Evolutionary conservation across 35 echinoderm and acorn worm species (phyloP), one percentile per base, ranked within the genome.

Genomic region (Patiria miniata): DNA sequence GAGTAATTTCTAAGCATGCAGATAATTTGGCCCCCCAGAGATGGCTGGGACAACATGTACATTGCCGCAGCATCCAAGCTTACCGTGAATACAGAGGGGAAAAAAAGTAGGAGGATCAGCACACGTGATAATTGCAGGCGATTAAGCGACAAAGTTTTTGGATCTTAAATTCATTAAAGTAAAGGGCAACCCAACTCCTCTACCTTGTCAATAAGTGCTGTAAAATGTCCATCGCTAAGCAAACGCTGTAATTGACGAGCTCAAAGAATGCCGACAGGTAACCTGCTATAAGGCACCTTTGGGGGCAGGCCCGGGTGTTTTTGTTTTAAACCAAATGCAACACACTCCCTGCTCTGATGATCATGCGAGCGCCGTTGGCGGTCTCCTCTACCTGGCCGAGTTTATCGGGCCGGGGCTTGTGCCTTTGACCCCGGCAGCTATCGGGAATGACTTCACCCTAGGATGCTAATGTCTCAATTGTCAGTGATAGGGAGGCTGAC

Each of bases 11-110:
- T 58, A 52, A 61, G 82, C 57, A 84, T 58, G 53, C 57, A 33
- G 82, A 52, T 58, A 84, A 84, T 84, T 84, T 82, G 28, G n/a
- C n/a, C 82, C 82, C 53, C 82, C 82, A 84, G 82, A 52, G 82
- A 36, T 16, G 65, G 21, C 14, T 73, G 65, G 65, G 26, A 34
- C 34, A 22, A 23, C 26, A 47, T 47, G 42, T 47, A 12, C 42
- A 73, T 73, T 73, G 65, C 34, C 4, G 42, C 42, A 47, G 65
- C 14, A 73, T 30, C 65, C 21, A 22, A 73, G 10, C 21, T 30
- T 73, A 34, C 65, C 26, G 34, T 18, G 10, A 30, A 32, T 26
- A 30, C 65, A 73, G 26, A 60, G 28, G 57, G 19, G 57, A 5
- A 60, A 5, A 26, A 26, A 73, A 32, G 19, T 18, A 10, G 26